A percentile compares a stretch with the other conserved stretches of the same genome.
These are phyloP conservation scores for Phyllotreta striolata DNA, from an alignment of 2,888 invertebrate genomes.

Conservation along the genomic window DNA sequence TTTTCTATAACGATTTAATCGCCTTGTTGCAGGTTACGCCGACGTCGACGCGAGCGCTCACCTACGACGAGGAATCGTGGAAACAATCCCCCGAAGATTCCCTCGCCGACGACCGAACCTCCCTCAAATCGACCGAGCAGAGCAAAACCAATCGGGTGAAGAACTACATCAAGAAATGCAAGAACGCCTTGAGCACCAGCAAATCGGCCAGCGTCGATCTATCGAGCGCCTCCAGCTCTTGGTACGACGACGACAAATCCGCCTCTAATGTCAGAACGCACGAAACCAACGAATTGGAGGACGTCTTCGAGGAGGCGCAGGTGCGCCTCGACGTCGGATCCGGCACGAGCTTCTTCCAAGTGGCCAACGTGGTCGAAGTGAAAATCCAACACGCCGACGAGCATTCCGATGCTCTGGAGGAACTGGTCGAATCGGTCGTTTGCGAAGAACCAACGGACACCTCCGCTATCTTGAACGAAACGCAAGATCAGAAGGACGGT, in stretches of 20 bases:
- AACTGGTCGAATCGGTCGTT: constrained; percentile 2
- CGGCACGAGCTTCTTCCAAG: constrained; percentile 44
- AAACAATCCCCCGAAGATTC: constrained; percentile 54
- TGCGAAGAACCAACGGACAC: constrained; percentile 36
- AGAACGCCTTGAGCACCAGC: constrained; percentile 60
- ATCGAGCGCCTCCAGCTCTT: constrained; percentile 44
- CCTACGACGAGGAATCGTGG: constrained; percentile 60
- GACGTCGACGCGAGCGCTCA: constrained; percentile 55
- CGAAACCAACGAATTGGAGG: constrained; percentile 53
- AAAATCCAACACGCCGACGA: constrained; percentile 39
- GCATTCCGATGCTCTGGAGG: constrained; percentile 11
- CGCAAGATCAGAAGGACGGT: constrained; percentile 56
- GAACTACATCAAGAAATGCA: constrained; percentile 64
- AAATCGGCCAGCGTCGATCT: constrained; percentile 44
- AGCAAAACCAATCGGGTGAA: constrained; percentile 66
- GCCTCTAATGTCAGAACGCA: constrained; percentile 49
- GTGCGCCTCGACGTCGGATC: constrained; percentile 39
- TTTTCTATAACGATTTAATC: too few relatives aligned
- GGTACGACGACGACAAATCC: constrained; percentile 51
- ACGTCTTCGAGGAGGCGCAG: constrained; percentile 52
- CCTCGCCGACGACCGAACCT: constrained; percentile 45
- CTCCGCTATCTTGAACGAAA: constrained; percentile 56
- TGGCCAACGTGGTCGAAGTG: constrained; percentile 54
- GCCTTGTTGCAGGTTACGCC: constrained; percentile 58
- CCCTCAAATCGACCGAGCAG: constrained; percentile 60